Evolutionary conservation across 2,888 invertebrate genomes (phyloP).

Genomic region (Malthinus flaveolus): DNA sequence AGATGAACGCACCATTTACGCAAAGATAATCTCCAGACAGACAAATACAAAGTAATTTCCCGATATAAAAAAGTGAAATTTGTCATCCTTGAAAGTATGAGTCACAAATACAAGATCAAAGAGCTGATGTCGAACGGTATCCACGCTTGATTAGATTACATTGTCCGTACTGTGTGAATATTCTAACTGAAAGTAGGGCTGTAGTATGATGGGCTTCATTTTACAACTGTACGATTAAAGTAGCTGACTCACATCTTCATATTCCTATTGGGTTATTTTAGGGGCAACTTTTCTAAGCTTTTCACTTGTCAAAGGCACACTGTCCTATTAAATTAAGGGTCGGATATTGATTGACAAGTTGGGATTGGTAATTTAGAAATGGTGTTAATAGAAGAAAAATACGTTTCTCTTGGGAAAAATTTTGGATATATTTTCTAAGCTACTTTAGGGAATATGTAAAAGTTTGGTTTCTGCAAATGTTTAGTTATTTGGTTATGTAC

Average conservation of each 20-base stretch:
- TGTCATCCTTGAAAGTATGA: slow-evolving; percentile 14
- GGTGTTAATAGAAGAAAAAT: too few species aligned
- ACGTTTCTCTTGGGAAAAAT: too few species aligned
- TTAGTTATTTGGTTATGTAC: background rate
- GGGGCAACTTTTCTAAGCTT: background rate
- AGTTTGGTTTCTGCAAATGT: background rate
- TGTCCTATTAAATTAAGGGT: slow-evolving; percentile 6
- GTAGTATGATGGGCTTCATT: slow-evolving; percentile 9
- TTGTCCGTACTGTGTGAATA: slow-evolving; percentile 11
- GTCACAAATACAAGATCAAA: slow-evolving; percentile 14
- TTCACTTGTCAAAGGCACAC: slow-evolving; percentile 7
- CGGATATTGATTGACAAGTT: background rate
- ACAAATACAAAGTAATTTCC: slow-evolving; percentile 1
- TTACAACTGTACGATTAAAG: slow-evolving; percentile 8
- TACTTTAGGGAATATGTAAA: background rate
- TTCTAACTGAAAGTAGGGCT: slow-evolving; percentile 11
- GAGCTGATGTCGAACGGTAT: slow-evolving; percentile 14
- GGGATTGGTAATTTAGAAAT: background rate
- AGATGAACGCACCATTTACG: slow-evolving; percentile 6
- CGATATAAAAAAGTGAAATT: slow-evolving; percentile 4
- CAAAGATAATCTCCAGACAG: background rate
- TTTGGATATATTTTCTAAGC: too few species aligned
- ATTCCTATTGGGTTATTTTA: slow-evolving; percentile 1
- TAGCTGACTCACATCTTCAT: slow-evolving; percentile 15
- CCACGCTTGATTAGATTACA: slow-evolving; percentile 19